These are phyloP conservation scores for Enteromius paludinosus DNA, from an alignment of 2,797 vertebrate genomes.

Conservation along the genomic window DNA sequence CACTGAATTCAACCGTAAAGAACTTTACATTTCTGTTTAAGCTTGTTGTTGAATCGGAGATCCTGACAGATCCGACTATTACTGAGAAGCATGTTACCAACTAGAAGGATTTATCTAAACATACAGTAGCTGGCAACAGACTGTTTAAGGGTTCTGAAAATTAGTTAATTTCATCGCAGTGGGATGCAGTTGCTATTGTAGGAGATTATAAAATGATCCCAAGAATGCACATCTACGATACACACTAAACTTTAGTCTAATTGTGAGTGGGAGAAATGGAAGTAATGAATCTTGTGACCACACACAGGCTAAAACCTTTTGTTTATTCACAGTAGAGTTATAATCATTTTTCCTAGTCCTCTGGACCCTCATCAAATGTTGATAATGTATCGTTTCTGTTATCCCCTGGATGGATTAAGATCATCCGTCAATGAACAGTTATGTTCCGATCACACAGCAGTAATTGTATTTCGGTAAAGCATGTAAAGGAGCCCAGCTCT, in stretches of 20 bases:
- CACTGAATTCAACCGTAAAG: not conserved
- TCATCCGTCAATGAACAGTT: slow-evolving; percentile 58
- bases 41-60: not conserved
- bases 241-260: not conserved
- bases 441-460: slow-evolving; percentile 40
- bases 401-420: slow-evolving; percentile 54
- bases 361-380: slow-evolving; percentile 21
- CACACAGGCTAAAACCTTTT: slow-evolving; percentile 8
- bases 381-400: slow-evolving; percentile 51
- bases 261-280: not conserved
- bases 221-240: not conserved
- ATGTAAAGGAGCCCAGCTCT: slow-evolving; percentile 46
- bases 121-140: not conserved
- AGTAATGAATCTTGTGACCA: slow-evolving; percentile 13
- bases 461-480: slow-evolving; percentile 61
- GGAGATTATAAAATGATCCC: not conserved
- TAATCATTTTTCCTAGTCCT: slow-evolving; percentile 35
- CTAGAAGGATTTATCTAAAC: not conserved
- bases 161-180: not conserved
- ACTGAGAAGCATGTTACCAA: not conserved
- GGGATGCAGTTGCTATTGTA: not conserved
- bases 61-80: not conserved
- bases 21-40: not conserved
- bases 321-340: slow-evolving; percentile 30
- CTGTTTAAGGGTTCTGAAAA: not conserved